Percentiles rank a stretch among this genome's conserved stretches.
Conservation (phyloP, 92 coral and sea anemone species). For the Porites evermanni region DNA sequence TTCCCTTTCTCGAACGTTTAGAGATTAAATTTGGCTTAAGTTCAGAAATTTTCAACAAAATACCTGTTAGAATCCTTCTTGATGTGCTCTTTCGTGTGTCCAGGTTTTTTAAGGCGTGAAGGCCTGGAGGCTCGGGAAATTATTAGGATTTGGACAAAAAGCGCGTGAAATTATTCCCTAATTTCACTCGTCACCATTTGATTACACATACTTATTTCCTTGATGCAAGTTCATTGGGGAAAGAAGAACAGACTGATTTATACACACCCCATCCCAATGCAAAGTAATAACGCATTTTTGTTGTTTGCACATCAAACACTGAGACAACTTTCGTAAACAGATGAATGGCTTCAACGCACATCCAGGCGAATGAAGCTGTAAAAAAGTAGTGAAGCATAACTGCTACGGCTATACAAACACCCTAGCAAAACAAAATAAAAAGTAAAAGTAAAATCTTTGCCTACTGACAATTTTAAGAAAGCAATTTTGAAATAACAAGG, state of each 20-base stretch:
- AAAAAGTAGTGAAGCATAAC: slow-evolving; percentile 69
- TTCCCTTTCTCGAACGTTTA: no score
- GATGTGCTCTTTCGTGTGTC: no score
- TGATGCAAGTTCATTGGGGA: neutral
- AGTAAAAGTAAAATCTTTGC: neutral
- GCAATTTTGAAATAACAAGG: no score
- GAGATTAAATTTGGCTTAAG: no score
- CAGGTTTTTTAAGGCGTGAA: no score
- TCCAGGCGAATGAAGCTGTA: slow-evolving; percentile 70
- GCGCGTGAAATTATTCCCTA: no score
- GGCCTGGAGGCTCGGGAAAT: no score
- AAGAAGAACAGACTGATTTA: neutral
- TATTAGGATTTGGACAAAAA: no score
- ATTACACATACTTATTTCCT: neutral
- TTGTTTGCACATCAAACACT: slow-evolving; percentile 50
- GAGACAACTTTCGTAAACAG: slow-evolving; percentile 66
- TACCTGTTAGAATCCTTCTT: no score
- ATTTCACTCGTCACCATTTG: no score
- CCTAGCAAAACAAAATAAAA: slow-evolving; percentile 29
- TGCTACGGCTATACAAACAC: slow-evolving; percentile 56
- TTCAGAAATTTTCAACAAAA: no score
- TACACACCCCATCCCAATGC: slow-evolving; percentile 64
- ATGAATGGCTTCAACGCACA: slow-evolving; percentile 72
- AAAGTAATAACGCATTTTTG: slow-evolving; percentile 51
- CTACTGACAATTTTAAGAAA: no score